Base-by-base conservation (phyloP, 2,888 invertebrate species). In the Cephus pulcher region DNA sequence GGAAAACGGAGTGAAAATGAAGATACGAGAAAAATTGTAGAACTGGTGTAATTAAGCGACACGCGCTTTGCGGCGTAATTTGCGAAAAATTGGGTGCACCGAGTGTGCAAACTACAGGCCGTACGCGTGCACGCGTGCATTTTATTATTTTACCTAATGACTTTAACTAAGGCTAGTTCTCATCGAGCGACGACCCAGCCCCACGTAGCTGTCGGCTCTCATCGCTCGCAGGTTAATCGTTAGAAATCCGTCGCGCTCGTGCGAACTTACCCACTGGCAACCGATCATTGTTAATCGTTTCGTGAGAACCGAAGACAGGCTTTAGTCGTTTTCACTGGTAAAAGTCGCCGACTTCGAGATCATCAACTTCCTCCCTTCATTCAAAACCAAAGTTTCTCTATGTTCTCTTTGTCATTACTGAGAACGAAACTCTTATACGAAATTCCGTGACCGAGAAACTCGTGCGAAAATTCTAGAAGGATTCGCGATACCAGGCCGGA, bases 111-210 rank as follows among this genome's bases (percentile, higher is more conserved):
- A 4, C 71, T 30, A 9, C 32, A 12, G 30, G 3, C 30, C 30
- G 11, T 23, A 34, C 4, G 30, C 71, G 30, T 32, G 23, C 23
- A 23, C 56, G 56, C 23, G 56, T 69, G 73, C 78, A 78, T 71
- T 73, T 69, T 23, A 73, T 68, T 75, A 71, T 75, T 76, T 76
- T 78, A 73, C 78, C 76, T 78, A 76, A 78, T 69, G 76, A 78
- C 78, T 78, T 69, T 37, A 73, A 73, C 69, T 35, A 76, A 75
- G 78, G 76, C 73, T 73, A 71, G 78, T 78, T 78, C 73, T 70
- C 34, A 40, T 73, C 75, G 40, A 73, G 73, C 71, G 73, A 78
- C 23, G 23, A 35, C 1, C 23, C 32, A 6, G 23, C 40, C 1
- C 1, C 23, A 56, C 56, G 40, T 56, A 6, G 40, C 6, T 6